A percentile compares a stretch with the other conserved stretches of the same genome.
phyloP scores from a whole-genome alignment of 1,140 invertebrate species.

The Atta texana region DNA sequence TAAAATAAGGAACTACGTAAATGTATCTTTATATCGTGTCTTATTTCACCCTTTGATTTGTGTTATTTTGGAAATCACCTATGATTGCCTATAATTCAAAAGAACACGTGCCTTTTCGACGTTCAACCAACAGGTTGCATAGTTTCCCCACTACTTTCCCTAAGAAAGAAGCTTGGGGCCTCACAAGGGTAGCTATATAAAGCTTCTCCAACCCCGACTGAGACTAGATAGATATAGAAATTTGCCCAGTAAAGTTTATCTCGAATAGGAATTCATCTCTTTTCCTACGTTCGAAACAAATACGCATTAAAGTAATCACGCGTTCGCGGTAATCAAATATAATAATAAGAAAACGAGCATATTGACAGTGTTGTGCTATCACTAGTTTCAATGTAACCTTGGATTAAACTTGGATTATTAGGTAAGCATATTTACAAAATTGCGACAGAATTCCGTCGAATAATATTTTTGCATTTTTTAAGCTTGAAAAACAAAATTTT shows the following conservation, averaged over 20 bases:
- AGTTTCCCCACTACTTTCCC: constrained; percentile 64
- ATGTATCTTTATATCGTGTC: not conserved
- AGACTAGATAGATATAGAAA: constrained; percentile 54
- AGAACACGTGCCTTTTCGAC: constrained; percentile 65
- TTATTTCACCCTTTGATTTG: too few relatives aligned
- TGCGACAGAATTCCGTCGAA: not conserved
- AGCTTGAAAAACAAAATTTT: not conserved
- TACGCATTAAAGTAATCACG: not conserved
- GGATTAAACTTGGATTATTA: constrained; percentile 70
- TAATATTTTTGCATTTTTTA: not conserved
- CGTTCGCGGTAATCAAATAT: not conserved
- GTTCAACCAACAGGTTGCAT: constrained; percentile 49
- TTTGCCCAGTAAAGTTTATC: not conserved
- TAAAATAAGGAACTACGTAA: not conserved
- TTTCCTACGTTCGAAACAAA: not conserved
- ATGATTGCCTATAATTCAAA: not conserved
- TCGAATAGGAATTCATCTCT: not conserved
- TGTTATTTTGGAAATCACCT: constrained; percentile 57
- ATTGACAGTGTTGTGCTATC: constrained; percentile 69
- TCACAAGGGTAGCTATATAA: constrained; percentile 78
- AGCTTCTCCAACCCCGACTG: constrained; percentile 22
- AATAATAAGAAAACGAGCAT: not conserved
- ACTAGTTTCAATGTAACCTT: constrained; percentile 64
- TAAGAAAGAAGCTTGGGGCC: constrained; percentile 51
- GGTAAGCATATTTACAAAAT: constrained; percentile 60